phyloP scores from a whole-genome alignment of 2,113 vertebrate species.

The Carassius gibelio region DNA sequence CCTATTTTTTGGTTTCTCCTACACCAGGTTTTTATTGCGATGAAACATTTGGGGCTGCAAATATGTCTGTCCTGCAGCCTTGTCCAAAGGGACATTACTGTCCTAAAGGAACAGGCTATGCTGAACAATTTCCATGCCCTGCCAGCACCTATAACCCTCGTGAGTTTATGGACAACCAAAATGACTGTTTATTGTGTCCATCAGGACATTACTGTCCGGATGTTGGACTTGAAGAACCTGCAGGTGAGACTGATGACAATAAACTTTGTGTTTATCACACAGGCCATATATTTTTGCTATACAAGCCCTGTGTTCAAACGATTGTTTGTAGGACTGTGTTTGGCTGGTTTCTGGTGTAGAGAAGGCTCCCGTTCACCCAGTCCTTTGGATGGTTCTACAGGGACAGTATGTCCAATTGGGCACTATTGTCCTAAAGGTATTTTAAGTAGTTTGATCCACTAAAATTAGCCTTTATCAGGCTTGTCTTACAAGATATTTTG shows the following conservation, averaged over 20 bases:
- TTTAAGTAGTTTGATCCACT: neutral
- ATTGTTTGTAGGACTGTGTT: conserved; percentile 76
- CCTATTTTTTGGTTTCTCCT: conserved; percentile 16
- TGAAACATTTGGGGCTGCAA: conserved; percentile 66
- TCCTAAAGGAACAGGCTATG: conserved; percentile 77
- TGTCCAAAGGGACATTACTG: conserved; percentile 88
- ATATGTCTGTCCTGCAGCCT: conserved; percentile 73
- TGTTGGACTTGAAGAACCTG: conserved; percentile 78
- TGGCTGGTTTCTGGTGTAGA: conserved; percentile 86
- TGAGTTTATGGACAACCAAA: conserved; percentile 61
- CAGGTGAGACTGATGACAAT: conserved; percentile 72
- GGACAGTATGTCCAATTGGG: conserved; percentile 80
- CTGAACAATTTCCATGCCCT: conserved; percentile 83
- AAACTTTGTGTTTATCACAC: neutral
- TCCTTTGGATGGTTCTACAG: conserved; percentile 76
- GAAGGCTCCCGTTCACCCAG: conserved; percentile 72
- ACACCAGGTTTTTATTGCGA: conserved; percentile 87
- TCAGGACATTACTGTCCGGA: conserved; percentile 84
- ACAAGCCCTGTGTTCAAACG: conserved; percentile 16
- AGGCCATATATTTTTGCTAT: neutral
- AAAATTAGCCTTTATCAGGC: neutral
- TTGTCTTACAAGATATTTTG: neutral
- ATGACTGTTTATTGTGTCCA: conserved; percentile 79
- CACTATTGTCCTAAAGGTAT: conserved; percentile 86
- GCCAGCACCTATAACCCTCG: conserved; percentile 80